A percentile compares a stretch with the other conserved stretches of the same genome.
Evolutionary conservation across 2,888 invertebrate genomes (phyloP).

Genomic region (Heliconius aoede): DNA sequence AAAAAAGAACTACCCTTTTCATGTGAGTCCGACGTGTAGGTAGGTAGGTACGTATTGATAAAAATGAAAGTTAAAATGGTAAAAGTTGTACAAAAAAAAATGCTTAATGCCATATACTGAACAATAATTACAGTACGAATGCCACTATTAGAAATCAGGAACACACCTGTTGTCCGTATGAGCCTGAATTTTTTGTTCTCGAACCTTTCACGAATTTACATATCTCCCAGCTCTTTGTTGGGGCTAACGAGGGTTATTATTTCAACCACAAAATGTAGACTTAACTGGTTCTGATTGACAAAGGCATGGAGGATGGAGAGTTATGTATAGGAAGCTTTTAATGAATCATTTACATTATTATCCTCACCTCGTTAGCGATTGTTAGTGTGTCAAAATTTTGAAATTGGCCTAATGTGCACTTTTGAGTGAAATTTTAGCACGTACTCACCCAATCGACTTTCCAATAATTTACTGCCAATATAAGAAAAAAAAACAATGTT

Average conservation of each 20-base stretch:
- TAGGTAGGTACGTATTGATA: slow-evolving; percentile 32
- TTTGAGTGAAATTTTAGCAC: slow-evolving; percentile 58
- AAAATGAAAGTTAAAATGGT: slow-evolving; percentile 72
- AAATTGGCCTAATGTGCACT: slow-evolving; percentile 58
- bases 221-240: slow-evolving; percentile 74
- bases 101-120: slow-evolving; percentile 62
- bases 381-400: slow-evolving; percentile 65
- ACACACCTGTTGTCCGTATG: slow-evolving; percentile 76
- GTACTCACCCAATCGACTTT: slow-evolving; percentile 37
- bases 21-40: not conserved
- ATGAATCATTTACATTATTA: slow-evolving; percentile 57
- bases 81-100: slow-evolving; percentile 64
- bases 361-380: slow-evolving; percentile 73
- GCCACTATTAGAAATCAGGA: slow-evolving; percentile 75
- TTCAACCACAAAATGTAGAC: slow-evolving; percentile 77
- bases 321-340: slow-evolving; percentile 60
- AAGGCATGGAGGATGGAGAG: slow-evolving; percentile 67
- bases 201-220: slow-evolving; percentile 78
- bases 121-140: slow-evolving; percentile 65
- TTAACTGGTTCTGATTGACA: slow-evolving; percentile 76
- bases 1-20: slow-evolving; percentile 24
- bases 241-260: slow-evolving; percentile 79
- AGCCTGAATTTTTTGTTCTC: slow-evolving; percentile 73
- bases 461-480: slow-evolving; percentile 22
- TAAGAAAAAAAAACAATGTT: slow-evolving; percentile 31